Base-by-base conservation (phyloP, 2,888 invertebrate genomes). In the Augochlorella aurata region DNA sequence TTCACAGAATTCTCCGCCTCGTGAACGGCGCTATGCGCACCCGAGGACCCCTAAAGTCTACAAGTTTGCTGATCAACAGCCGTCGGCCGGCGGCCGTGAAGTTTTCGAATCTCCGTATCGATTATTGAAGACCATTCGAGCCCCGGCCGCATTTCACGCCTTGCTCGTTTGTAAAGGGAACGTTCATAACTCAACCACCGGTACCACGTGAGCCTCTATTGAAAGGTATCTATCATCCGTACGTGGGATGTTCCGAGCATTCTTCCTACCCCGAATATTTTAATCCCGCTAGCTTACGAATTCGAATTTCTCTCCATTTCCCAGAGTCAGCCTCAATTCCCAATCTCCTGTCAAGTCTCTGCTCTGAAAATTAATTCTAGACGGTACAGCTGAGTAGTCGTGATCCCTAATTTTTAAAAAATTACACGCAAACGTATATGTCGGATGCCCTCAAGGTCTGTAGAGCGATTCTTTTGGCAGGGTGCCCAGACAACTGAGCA, bases 81-180 rank as follows among this genome's bases (percentile, higher is more conserved):
- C 87, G 89, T 88, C 87, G 88, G 88, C 38, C 50, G 85, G 86
- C 47, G 12, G 47, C 61, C 61, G 86, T 85, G 86, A 82, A 83
- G 73, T 79, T 69, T 79, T 72, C 16, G 52, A 67, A 63, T 38
- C 24, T 50, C 61, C 74, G 82, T 89, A 90, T 91, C 88, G 90
- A 89, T 87, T 88, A 90, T 88, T 82, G 90, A 91, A 91, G 84
- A 89, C 89, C 85, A 77, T 85, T 85, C 87, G 87, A 86, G 82
- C 85, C 84, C 80, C 73, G 77, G 74, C 61, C 18, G 52, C 63
- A 44, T 74, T 58, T 68, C 54, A 67, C 49, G 71, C 75, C 66
- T 67, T 75, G 44, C 7, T 47, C 75, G 71, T 66, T 77, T 72
- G 66, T 47, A 44, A 58, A 72, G 38, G 9, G 52, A 54, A 66